Conservation (phyloP, 2,888 invertebrate species). For the Hirtodrosophila cameraria region DNA sequence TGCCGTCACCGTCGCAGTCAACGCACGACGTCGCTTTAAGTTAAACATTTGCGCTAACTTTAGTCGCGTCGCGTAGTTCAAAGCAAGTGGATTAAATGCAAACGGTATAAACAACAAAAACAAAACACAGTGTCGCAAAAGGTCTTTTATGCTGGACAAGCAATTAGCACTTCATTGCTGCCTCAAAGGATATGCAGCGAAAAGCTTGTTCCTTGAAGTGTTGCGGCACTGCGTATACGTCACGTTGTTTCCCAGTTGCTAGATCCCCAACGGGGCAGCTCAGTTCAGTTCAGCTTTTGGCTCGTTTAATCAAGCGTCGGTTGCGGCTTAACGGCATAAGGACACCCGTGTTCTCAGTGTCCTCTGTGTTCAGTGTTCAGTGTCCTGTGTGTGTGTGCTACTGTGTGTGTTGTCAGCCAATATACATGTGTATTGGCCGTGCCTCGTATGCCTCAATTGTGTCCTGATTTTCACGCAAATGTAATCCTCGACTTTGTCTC, state of each 20-base stretch:
- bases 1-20: constrained; percentile 23
- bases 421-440: constrained; percentile 11
- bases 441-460: constrained; percentile 74
- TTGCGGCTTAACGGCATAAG: constrained; percentile 31
- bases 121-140: constrained; percentile 9
- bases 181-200: constrained; percentile 51
- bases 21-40: constrained; percentile 54
- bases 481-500: constrained; percentile 61
- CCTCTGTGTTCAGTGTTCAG: no score
- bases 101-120: constrained; percentile 17
- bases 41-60: constrained; percentile 60
- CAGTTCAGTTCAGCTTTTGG: no score
- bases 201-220: background rate
- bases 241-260: constrained; percentile 38
- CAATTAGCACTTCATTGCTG: constrained; percentile 64
- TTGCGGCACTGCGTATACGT: constrained; percentile 61
- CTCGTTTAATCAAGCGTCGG: constrained; percentile 59
- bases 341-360: constrained; percentile 4
- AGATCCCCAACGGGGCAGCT: constrained; percentile 2
- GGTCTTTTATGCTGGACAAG: constrained; percentile 60
- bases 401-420: constrained; percentile 15
- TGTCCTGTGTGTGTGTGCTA: background rate
- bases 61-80: constrained; percentile 75
- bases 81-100: constrained; percentile 77
- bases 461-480: constrained; percentile 75